These are phyloP conservation scores for Diadumene lineata DNA, from an alignment of 92 coral and sea anemone genomes.

Conservation along the genomic window DNA sequence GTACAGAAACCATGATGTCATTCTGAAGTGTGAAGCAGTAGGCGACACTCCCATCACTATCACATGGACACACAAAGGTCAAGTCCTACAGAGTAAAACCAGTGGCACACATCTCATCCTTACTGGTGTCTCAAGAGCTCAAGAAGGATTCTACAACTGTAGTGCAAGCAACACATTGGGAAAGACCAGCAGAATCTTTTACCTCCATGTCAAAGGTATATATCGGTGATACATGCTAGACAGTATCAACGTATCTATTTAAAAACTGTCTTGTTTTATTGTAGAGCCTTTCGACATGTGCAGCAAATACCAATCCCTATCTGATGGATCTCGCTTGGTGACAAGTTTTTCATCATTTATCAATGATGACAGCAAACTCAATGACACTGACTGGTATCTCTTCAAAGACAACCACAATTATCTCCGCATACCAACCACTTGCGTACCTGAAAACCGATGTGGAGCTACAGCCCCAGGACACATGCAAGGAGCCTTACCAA, in stretches of 20 bases:
- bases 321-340: constrained; percentile 19
- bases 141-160: constrained; percentile 13
- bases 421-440: constrained; percentile 13
- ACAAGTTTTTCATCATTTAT: not conserved
- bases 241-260: not conserved
- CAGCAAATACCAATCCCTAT: constrained; percentile 4
- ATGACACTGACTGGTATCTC: constrained; percentile 16
- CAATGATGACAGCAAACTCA: constrained; percentile 22
- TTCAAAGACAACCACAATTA: constrained; percentile 4
- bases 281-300: constrained; percentile 12
- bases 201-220: constrained; percentile 11
- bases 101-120: constrained; percentile 28
- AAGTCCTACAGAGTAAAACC: constrained; percentile 38
- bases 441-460: constrained; percentile 15
- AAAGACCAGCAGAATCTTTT: not conserved
- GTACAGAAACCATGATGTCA: constrained; percentile 31
- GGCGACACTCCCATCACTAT: constrained; percentile 39
- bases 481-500: constrained; percentile 21
- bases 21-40: constrained; percentile 25
- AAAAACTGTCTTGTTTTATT: not conserved
- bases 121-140: constrained; percentile 1
- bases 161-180: not conserved
- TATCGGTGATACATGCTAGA: not conserved
- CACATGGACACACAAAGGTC: constrained; percentile 40
- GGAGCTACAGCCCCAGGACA: constrained; percentile 24